A percentile compares a stretch with the other conserved stretches of the same genome.
Evolutionary conservation across 2,888 invertebrate species (phyloP).

Genomic region (Athalia cordata): DNA sequence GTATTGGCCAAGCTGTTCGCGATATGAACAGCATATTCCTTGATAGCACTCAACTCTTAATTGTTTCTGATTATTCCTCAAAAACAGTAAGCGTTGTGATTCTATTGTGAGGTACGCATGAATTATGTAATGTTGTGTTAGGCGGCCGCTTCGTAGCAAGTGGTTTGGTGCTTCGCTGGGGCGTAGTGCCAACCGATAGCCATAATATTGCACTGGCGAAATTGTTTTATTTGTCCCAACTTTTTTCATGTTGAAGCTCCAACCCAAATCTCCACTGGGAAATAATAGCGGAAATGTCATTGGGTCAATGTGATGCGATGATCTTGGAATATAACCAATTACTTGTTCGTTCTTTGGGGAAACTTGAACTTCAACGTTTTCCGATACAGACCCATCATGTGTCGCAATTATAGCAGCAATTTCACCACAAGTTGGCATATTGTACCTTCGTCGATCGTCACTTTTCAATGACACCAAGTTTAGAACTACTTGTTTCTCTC

Average conservation of each 20-base stretch:
- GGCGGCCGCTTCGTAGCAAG: neutral
- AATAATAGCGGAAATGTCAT: slow-evolving; percentile 17
- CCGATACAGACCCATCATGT: too few species aligned
- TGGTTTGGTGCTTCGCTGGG: neutral
- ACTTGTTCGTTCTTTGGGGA: slow-evolving; percentile 49
- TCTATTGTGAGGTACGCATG: slow-evolving; percentile 4
- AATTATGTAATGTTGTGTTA: neutral
- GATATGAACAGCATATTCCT: neutral
- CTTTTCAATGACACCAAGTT: too few species aligned
- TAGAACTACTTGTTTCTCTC: too few species aligned
- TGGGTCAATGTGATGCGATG: neutral
- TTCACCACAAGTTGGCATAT: too few species aligned
- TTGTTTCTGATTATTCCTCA: slow-evolving; percentile 12
- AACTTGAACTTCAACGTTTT: neutral
- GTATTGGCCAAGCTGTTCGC: neutral
- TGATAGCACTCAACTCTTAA: neutral
- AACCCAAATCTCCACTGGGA: slow-evolving; percentile 4
- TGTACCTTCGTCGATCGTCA: too few species aligned
- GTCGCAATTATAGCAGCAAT: too few species aligned
- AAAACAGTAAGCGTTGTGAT: slow-evolving; percentile 5
- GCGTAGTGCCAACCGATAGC: slow-evolving; percentile 12
- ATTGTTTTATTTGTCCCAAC: neutral
- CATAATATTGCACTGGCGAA: slow-evolving; percentile 6
- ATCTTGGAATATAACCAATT: slow-evolving; percentile 9
- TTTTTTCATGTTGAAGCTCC: slow-evolving; percentile 12